These are phyloP conservation scores for Liodrosophila aerea DNA, from an alignment of 2,888 invertebrate genomes.

Conservation along the genomic window DNA sequence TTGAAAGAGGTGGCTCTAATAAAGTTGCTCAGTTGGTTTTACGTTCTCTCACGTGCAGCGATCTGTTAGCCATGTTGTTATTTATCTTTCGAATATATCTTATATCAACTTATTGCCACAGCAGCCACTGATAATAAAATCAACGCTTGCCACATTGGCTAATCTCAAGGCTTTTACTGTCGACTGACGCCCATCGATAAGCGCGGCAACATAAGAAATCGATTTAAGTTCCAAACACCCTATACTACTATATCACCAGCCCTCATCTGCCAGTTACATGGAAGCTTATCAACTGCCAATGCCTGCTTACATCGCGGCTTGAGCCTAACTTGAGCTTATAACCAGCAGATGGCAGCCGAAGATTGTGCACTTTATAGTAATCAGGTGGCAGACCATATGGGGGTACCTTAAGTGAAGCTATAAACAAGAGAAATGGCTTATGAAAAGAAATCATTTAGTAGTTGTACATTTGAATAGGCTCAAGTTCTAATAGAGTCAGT, in stretches of 20 bases:
- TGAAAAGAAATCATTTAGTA: too few relatives aligned
- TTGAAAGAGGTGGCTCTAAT: slow-evolving; percentile 62
- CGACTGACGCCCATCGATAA: slow-evolving; percentile 26
- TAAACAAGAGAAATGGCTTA: too few relatives aligned
- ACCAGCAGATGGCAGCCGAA: slow-evolving; percentile 2
- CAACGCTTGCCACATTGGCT: slow-evolving; percentile 69
- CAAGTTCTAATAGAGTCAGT: too few relatives aligned
- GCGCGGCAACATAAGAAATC: slow-evolving; percentile 72
- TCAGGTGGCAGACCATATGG: neutral
- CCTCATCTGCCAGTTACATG: slow-evolving; percentile 55
- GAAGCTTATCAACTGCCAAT: slow-evolving; percentile 66
- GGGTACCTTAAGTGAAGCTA: neutral
- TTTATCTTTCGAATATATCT: slow-evolving; percentile 71
- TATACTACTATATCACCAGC: slow-evolving; percentile 36
- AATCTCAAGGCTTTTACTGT: slow-evolving; percentile 56
- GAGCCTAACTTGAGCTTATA: slow-evolving; percentile 61
- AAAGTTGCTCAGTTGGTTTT: slow-evolving; percentile 54
- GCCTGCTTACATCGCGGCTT: slow-evolving; percentile 63
- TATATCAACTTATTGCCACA: slow-evolving; percentile 67
- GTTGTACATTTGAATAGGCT: too few relatives aligned
- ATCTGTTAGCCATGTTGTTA: slow-evolving; percentile 37
- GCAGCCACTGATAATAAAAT: slow-evolving; percentile 59
- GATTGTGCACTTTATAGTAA: neutral
- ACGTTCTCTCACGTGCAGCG: slow-evolving; percentile 11
- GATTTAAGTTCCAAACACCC: slow-evolving; percentile 58